A percentile compares a stretch with the other conserved stretches of the same genome.
Evolutionary conservation across 92 coral and sea anemone genomes (phyloP).

Genomic region (Porites evermanni): DNA sequence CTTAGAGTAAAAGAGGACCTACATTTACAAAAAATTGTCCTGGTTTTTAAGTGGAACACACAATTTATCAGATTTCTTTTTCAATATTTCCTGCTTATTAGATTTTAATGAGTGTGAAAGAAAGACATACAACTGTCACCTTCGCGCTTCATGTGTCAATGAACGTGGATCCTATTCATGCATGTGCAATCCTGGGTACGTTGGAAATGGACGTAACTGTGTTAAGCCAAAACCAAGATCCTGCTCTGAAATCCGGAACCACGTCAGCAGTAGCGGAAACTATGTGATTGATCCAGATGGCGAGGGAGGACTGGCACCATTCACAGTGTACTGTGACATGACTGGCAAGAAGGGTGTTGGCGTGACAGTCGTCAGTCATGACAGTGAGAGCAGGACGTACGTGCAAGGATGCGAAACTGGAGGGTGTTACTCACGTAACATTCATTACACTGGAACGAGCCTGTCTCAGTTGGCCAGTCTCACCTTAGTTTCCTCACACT

Average conservation of each 20-base stretch:
- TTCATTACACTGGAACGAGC: slow-evolving; percentile 26
- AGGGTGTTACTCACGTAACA: neutral
- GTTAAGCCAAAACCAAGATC: neutral
- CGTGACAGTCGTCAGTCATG: neutral
- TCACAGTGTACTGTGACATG: neutral
- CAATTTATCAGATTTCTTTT: too few species aligned
- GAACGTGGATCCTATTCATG: neutral
- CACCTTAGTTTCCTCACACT: slow-evolving; percentile 23
- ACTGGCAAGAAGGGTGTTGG: neutral
- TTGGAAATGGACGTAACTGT: neutral
- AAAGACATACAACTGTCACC: neutral
- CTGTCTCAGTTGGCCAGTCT: slow-evolving; percentile 32
- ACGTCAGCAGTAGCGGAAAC: neutral
- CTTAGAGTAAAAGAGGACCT: too few species aligned
- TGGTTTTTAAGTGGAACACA: too few species aligned
- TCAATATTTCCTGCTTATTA: too few species aligned
- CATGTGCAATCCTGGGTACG: neutral
- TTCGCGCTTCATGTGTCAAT: neutral
- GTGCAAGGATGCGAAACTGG: neutral
- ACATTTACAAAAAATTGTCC: too few species aligned
- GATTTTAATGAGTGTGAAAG: neutral
- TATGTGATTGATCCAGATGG: neutral
- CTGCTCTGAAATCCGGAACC: neutral
- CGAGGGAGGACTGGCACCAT: neutral
- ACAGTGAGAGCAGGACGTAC: neutral